A percentile compares a stretch with the other conserved stretches of the same genome.
These are phyloP conservation scores for Spea multiplicata DNA, from an alignment of 2,113 vertebrate genomes.

Conservation along the genomic window DNA sequence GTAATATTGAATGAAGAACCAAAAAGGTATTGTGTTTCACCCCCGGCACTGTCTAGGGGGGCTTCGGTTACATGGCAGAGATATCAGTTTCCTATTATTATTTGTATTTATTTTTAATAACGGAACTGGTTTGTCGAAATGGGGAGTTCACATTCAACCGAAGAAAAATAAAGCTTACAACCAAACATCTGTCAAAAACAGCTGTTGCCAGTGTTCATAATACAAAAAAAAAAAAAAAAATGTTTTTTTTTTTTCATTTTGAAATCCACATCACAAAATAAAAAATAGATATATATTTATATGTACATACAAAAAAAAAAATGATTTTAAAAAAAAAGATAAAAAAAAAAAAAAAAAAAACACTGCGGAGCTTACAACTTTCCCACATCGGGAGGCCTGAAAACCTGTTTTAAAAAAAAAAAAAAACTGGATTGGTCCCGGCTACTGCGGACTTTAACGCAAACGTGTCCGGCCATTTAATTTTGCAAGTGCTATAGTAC, in stretches of 20 bases:
- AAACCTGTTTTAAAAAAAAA: conserved; percentile 6
- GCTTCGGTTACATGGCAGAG: neutral
- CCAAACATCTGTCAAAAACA: conserved; percentile 30
- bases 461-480: too few species aligned
- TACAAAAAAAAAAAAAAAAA: conserved; percentile 6
- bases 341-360: conserved; percentile 12
- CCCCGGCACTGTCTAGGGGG: neutral
- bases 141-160: conserved; percentile 50
- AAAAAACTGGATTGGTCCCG: too few species aligned
- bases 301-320: conserved; percentile 31
- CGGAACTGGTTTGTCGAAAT: conserved; percentile 48
- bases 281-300: conserved; percentile 47
- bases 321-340: conserved; percentile 7
- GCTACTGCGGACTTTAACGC: too few species aligned
- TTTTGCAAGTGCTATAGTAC: too few species aligned
- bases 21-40: neutral
- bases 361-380: conserved; percentile 27
- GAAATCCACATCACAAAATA: conserved; percentile 34
- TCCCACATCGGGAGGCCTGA: neutral
- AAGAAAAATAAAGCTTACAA: conserved; percentile 23
- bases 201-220: conserved; percentile 41
- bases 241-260: conserved; percentile 5
- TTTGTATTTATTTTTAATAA: conserved; percentile 1
- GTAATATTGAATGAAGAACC: neutral
- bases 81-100: neutral